Conservation (phyloP, 2,113 vertebrate species). For the Columbina picui region DNA sequence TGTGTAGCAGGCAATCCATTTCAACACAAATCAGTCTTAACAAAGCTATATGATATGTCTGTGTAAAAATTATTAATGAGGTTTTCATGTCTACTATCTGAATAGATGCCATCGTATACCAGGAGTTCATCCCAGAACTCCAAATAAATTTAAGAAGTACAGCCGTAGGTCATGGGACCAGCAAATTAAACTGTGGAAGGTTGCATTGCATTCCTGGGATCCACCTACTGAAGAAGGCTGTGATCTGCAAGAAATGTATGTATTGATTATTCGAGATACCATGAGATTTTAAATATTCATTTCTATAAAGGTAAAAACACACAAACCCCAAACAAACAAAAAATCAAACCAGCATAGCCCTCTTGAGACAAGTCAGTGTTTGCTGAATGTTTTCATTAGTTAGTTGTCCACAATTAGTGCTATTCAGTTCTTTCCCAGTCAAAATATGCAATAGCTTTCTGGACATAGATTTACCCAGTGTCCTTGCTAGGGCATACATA, state of each 20-base stretch:
- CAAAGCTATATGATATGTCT: background rate
- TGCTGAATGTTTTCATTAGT: background rate
- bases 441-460: background rate
- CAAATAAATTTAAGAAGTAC: conserved; percentile 98
- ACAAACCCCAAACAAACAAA: background rate
- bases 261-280: background rate
- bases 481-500: background rate
- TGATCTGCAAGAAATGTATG: conserved; percentile 85
- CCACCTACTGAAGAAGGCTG: conserved; percentile 81
- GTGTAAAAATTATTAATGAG: background rate
- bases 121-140: conserved; percentile 92
- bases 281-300: too few species aligned
- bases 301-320: too few species aligned
- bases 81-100: background rate
- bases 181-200: conserved; percentile 95
- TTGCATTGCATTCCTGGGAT: conserved; percentile 94
- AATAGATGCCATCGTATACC: conserved; percentile 86
- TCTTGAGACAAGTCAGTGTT: background rate
- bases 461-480: background rate
- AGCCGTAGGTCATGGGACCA: conserved; percentile 98
- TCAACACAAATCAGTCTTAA: background rate
- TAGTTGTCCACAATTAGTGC: background rate
- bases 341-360: background rate
- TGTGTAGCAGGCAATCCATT: background rate
- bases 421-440: background rate